Conservation (phyloP, 2,797 vertebrate genomes). For the Siniperca obscura region DNA sequence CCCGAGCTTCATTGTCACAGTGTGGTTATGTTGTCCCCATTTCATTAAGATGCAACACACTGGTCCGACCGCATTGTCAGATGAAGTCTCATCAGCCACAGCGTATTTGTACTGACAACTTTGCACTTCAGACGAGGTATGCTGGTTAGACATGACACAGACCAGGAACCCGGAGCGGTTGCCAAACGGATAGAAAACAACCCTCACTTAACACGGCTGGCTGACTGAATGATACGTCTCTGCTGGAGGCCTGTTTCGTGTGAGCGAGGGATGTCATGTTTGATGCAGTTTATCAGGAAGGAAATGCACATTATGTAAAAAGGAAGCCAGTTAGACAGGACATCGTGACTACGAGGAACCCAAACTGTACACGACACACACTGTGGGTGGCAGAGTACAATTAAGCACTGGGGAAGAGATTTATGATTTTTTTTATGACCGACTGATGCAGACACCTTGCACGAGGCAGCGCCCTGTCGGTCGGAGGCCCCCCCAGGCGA, state of each 20-base stretch:
- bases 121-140: slow-evolving; percentile 54
- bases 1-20: background rate
- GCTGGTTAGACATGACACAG: slow-evolving; percentile 50
- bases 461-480: slow-evolving; percentile 34
- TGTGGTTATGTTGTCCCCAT: slow-evolving; percentile 49
- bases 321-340: slow-evolving; percentile 65
- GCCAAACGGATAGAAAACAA: slow-evolving; percentile 49
- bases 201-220: background rate
- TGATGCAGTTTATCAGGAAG: slow-evolving; percentile 59
- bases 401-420: slow-evolving; percentile 37
- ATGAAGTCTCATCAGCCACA: slow-evolving; percentile 51
- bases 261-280: slow-evolving; percentile 42
- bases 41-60: slow-evolving; percentile 51
- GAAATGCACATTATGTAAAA: slow-evolving; percentile 50
- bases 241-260: slow-evolving; percentile 45
- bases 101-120: slow-evolving; percentile 72
- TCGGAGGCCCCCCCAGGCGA: slow-evolving; percentile 32
- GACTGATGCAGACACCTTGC: slow-evolving; percentile 58
- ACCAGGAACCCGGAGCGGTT: slow-evolving; percentile 38
- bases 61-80: slow-evolving; percentile 76
- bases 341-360: slow-evolving; percentile 1
- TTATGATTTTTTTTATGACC: slow-evolving; percentile 23
- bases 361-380: slow-evolving; percentile 19
- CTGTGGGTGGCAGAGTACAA: slow-evolving; percentile 54
- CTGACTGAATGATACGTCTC: slow-evolving; percentile 17